phyloP scores from a whole-genome alignment of 2,113 vertebrate species.

The Alosa alosa region DNA sequence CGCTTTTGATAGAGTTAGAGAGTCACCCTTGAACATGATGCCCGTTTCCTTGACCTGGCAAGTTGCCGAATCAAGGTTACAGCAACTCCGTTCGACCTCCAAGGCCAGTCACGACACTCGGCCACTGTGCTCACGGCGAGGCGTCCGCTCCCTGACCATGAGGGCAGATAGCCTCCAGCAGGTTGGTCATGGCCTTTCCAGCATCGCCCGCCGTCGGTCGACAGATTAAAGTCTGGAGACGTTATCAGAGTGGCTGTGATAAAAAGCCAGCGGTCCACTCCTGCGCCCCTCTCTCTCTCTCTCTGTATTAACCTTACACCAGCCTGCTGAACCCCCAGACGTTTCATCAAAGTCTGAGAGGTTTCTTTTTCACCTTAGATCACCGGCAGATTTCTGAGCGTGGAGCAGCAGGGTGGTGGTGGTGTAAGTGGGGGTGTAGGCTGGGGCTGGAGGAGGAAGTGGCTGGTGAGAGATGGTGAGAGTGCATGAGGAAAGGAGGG shows the following conservation, averaged over 20 bases:
- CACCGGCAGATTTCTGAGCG: not conserved
- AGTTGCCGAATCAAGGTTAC: not conserved
- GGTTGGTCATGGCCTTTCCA: not conserved
- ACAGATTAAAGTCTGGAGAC: not conserved
- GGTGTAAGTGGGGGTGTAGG: not conserved
- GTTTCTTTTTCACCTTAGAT: not conserved
- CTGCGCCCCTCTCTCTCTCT: not conserved
- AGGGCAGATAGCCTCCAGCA: conserved; percentile 10
- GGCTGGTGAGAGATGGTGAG: not conserved
- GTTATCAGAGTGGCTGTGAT: conserved; percentile 10
- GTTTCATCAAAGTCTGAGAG: not conserved
- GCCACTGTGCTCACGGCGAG: not conserved
- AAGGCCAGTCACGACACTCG: not conserved
- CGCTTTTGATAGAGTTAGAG: not conserved
- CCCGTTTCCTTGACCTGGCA: not conserved
- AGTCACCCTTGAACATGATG: not conserved
- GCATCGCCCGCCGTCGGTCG: not conserved
- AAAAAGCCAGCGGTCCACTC: conserved; percentile 7
- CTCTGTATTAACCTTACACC: conserved; percentile 25
- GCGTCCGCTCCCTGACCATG: not conserved
- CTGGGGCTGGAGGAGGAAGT: not conserved
- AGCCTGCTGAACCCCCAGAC: conserved; percentile 14
- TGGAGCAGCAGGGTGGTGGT: not conserved
- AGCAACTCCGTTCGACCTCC: not conserved
- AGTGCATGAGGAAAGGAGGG: not conserved